Base-by-base conservation (phyloP, 1,140 invertebrate genomes). In the Drosophila albomicans region DNA sequence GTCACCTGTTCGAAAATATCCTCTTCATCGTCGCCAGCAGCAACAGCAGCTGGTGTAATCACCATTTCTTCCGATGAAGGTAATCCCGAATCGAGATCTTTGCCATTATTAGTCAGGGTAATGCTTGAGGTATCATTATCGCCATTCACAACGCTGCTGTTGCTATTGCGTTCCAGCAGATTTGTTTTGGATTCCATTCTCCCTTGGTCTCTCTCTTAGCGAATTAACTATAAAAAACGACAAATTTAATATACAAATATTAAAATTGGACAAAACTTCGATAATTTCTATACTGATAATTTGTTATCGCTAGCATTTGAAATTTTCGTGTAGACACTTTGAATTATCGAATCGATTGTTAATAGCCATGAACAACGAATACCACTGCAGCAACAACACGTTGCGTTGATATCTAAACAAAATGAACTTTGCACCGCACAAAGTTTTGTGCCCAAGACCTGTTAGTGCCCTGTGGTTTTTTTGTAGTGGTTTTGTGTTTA, bases 1-100 rank as follows among this genome's bases (percentile, higher is more conserved):
- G 87, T 76, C 28, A 92, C 87, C 46, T 92, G 79, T 15, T 89
- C 86, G 20, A 91, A 92, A 52, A 92, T 92, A 45, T 92, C 90
- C 45, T 91, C 82, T 49, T 74, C 82, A 15, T 85, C 89, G 11
- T 90, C 78, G 41, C 52, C 68, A n/a, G 28, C 56, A 13, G 49
- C 43, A 43, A 20, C 20, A 46, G 58, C 32, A 35, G 32, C 54
- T 52, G 65, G 78, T 48, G 78, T 82, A 41, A 57, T 74, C 2
- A 48, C 48, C 3, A 63, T 73, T 38, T 86, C 79, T 7, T 52
- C 75, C 1, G 81, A 73, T 1, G 91, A 75, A 3, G 78, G 76
- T 1, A 81, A 54, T 0, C 75, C 75, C 0, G 91, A 82, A 32
- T 91, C 84, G 46, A 77, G 32, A 35, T 79, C 78, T 13, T 67